A percentile compares a stretch with the other conserved stretches of the same genome.
These are phyloP conservation scores for Phataginus tetradactyla DNA, from an alignment of 2,797 vertebrate species.

Conservation along the genomic window DNA sequence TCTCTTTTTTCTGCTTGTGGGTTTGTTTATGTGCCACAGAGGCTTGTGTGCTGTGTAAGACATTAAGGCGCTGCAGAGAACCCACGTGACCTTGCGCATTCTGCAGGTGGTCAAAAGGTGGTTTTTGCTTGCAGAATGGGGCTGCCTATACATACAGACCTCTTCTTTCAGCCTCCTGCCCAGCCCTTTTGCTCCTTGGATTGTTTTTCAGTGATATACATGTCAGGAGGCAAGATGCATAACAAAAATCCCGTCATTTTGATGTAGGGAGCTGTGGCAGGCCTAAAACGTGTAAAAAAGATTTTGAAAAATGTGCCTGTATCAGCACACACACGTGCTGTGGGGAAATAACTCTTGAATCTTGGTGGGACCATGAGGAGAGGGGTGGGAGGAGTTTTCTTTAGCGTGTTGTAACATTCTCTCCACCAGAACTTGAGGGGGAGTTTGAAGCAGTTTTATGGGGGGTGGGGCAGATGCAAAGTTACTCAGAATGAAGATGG, in stretches of 20 bases:
- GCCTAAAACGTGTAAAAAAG: constrained; percentile 48
- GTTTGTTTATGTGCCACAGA: constrained; percentile 83
- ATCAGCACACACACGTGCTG: neutral
- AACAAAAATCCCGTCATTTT: neutral
- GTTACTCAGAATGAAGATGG: constrained; percentile 56
- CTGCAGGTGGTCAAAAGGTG: constrained; percentile 95
- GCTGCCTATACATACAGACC: neutral
- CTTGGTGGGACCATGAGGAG: neutral
- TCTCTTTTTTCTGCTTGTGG: constrained; percentile 49
- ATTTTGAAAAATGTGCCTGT: neutral
- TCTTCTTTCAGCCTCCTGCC: neutral
- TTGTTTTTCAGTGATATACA: neutral
- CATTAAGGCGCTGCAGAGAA: constrained; percentile 90
- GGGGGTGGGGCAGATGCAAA: constrained; percentile 14
- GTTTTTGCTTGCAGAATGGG: constrained; percentile 72
- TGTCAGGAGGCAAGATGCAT: constrained; percentile 15
- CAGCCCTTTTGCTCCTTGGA: constrained; percentile 48
- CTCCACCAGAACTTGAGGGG: constrained; percentile 64
- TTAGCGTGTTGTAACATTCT: neutral
- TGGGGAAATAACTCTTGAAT: constrained; percentile 38
- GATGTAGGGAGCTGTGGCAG: constrained; percentile 53
- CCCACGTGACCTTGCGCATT: constrained; percentile 92
- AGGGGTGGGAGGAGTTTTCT: constrained; percentile 27
- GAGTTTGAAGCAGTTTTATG: constrained; percentile 62
- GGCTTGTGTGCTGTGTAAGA: constrained; percentile 86